Base-by-base conservation (phyloP, 2,888 invertebrate genomes). In the Sminthurinus aureus region DNA sequence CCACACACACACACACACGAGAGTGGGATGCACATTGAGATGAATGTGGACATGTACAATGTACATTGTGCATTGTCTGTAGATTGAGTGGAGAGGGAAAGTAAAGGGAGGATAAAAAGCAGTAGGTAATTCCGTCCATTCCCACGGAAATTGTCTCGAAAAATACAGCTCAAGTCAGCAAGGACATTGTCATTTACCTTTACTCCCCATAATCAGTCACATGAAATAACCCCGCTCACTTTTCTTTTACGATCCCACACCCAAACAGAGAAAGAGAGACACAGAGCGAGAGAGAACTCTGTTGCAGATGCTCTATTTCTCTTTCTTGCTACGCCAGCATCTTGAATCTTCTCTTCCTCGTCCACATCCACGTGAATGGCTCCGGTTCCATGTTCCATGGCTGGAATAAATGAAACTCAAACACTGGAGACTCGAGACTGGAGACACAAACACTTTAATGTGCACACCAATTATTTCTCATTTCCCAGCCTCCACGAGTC, bases 101-200 rank as follows among this genome's bases (percentile, higher is more conserved):
- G 71, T n/a, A n/a, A 67, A 80, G 71, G 22, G 67, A 84, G n/a
- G n/a, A n/a, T n/a, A 84, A 81, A 84, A 81, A 81, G 81, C 81
- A 78, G 78, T 78, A 81, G 80, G 80, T 83, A 83, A 80, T 83
- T 77, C 76, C 20, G 76, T 80, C 80, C 76, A 83, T 83, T 83
- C 74, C 20, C 24, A 50, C 9, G 80, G n/a, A 80, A 83, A 83
- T 83, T 83, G 83, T 81, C 84, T 81, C 69, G 79, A 84, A 75
- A 75, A 84, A 38, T 38, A 1, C 84, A 84, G 81, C 84, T 77
- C 84, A 81, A 84, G 81, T 84, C 81, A 84, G 84, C 81, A 80
- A 71, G 24, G 52, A 73, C 71, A 79, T 83, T 79, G 83, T 83
- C 83, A 83, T 83, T 83, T 79, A 50, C 83, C 73, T 79, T 79